phyloP scores from a whole-genome alignment of 2,888 invertebrate genomes.

The Xanthostigma xanthostigma region DNA sequence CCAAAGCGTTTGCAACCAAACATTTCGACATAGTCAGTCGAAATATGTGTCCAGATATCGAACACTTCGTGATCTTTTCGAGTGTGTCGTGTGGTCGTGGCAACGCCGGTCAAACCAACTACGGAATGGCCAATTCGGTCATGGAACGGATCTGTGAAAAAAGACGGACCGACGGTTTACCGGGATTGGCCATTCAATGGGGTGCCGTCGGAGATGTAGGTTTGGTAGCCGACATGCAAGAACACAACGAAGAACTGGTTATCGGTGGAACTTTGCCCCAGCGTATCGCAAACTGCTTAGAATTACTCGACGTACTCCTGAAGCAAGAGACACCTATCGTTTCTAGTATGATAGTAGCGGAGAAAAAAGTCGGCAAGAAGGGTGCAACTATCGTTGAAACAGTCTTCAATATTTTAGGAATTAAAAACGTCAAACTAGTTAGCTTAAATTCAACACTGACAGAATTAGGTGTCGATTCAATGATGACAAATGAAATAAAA shows the following conservation, averaged over 20 bases:
- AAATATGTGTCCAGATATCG: slow-evolving; percentile 35
- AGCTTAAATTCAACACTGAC: slow-evolving; percentile 60
- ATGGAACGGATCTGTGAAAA: slow-evolving; percentile 80
- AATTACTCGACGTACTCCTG: slow-evolving; percentile 52
- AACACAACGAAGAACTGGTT: slow-evolving; percentile 27
- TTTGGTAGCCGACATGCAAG: slow-evolving; percentile 43
- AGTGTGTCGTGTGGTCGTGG: slow-evolving; percentile 85
- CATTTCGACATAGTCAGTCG: slow-evolving; percentile 56
- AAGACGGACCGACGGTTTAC: slow-evolving; percentile 50
- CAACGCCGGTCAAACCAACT: slow-evolving; percentile 82
- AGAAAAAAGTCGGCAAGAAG: slow-evolving; percentile 50
- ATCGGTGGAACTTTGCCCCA: slow-evolving; percentile 51
- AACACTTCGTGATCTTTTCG: slow-evolving; percentile 80
- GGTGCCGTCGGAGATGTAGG: slow-evolving; percentile 84
- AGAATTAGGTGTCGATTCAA: slow-evolving; percentile 91
- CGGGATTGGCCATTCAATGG: slow-evolving; percentile 81
- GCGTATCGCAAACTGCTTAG: slow-evolving; percentile 45
- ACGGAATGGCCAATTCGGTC: slow-evolving; percentile 78
- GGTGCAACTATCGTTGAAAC: slow-evolving; percentile 56
- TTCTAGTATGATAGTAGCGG: slow-evolving; percentile 75
- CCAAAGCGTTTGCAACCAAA: slow-evolving; percentile 70
- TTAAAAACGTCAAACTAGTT: slow-evolving; percentile 48
- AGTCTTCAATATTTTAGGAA: slow-evolving; percentile 42
- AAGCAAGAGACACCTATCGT: slow-evolving; percentile 50
- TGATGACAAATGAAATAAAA: slow-evolving; percentile 95